Conservation (phyloP, 2,888 invertebrate species). For the Glyphotaelius pellucidus region DNA sequence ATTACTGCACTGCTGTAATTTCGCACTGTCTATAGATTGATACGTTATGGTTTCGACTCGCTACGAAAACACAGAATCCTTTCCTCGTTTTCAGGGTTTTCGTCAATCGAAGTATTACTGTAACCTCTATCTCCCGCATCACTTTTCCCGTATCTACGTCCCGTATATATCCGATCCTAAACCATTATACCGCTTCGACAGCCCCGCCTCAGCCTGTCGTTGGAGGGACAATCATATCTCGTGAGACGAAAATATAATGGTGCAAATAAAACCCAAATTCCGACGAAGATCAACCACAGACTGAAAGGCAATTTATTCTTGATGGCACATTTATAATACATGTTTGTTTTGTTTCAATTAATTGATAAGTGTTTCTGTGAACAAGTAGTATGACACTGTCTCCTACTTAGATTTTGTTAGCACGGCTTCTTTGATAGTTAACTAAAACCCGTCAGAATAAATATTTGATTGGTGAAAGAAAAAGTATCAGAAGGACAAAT, state of each 20-base stretch:
- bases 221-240: background rate
- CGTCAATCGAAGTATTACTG: background rate
- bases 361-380: background rate
- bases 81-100: background rate
- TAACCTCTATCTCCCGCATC: background rate
- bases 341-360: background rate
- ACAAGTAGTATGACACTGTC: too few species aligned
- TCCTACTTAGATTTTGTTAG: background rate
- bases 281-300: background rate
- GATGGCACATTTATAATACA: background rate
- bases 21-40: background rate
- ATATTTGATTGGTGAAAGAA: too few species aligned
- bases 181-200: background rate
- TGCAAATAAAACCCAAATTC: background rate
- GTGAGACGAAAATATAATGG: background rate
- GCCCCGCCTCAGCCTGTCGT: background rate
- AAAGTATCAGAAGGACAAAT: too few species aligned
- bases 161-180: background rate
- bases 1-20: too few species aligned
- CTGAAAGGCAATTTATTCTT: background rate
- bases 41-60: background rate
- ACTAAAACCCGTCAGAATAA: too few species aligned
- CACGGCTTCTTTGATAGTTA: too few species aligned
- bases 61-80: background rate
- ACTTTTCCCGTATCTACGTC: background rate